phyloP scores from a whole-genome alignment of 1,140 invertebrate species.

The Trichonephila clavata region DNA sequence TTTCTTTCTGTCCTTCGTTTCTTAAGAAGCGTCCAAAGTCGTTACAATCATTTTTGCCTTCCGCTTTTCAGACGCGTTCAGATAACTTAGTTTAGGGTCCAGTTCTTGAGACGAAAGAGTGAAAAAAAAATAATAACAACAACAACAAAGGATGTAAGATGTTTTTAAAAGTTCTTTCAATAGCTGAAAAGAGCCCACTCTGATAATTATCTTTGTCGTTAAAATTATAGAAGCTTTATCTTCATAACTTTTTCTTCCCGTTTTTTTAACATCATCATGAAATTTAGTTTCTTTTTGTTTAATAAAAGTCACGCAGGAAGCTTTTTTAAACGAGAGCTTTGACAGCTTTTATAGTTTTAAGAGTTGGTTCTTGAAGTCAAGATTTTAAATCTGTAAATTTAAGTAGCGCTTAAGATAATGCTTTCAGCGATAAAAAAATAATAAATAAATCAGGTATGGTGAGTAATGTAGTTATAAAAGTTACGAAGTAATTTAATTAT shows the following conservation, averaged over 20 bases:
- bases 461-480: conserved; percentile 18
- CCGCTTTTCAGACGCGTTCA: conserved; percentile 23
- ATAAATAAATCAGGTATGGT: neutral
- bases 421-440: neutral
- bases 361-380: conserved; percentile 31
- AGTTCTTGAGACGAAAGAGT: conserved; percentile 24
- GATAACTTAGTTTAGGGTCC: conserved; percentile 72
- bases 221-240: conserved; percentile 68
- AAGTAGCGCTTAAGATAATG: conserved; percentile 27
- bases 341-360: conserved; percentile 54
- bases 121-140: conserved; percentile 19
- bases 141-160: neutral
- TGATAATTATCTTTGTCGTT: conserved; percentile 76
- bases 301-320: conserved; percentile 35
- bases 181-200: conserved; percentile 23
- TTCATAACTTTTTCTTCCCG: conserved; percentile 13
- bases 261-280: conserved; percentile 17
- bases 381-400: conserved; percentile 33
- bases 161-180: conserved; percentile 62
- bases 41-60: conserved; percentile 76
- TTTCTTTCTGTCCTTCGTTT: conserved; percentile 29
- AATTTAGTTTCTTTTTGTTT: conserved; percentile 18
- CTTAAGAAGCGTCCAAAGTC: conserved; percentile 64
- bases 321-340: conserved; percentile 12
- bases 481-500: neutral